Conservation (phyloP, 1,140 invertebrate genomes). For the Bombus balteatus region DNA sequence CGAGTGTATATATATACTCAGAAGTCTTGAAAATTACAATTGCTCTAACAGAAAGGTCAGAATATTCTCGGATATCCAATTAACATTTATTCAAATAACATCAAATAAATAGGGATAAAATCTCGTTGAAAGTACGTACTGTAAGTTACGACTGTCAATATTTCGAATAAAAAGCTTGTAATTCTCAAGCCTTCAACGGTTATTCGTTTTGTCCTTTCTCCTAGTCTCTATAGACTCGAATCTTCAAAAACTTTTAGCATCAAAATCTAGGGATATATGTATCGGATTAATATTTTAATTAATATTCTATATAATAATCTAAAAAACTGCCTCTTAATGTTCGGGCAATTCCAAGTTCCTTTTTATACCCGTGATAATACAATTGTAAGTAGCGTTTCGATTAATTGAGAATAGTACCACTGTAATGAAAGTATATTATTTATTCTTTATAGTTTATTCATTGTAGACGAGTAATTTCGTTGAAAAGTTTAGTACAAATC, state of each 20-base stretch:
- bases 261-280: constrained; percentile 14
- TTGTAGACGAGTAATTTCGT: constrained; percentile 41
- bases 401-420: constrained; percentile 30
- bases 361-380: constrained; percentile 59
- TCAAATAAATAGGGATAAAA: constrained; percentile 53
- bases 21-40: constrained; percentile 71
- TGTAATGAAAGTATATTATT: constrained; percentile 41
- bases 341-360: constrained; percentile 50
- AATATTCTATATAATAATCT: constrained; percentile 26
- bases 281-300: constrained; percentile 37
- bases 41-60: constrained; percentile 29
- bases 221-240: constrained; percentile 33
- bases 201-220: constrained; percentile 56
- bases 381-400: constrained; percentile 49
- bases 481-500: constrained; percentile 30
- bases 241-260: constrained; percentile 40
- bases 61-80: constrained; percentile 32
- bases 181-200: constrained; percentile 73
- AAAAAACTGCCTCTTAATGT: constrained; percentile 45
- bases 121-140: constrained; percentile 74
- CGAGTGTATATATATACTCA: constrained; percentile 21
- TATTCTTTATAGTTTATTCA: constrained; percentile 39
- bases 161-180: constrained; percentile 73
- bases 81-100: constrained; percentile 20
- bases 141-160: constrained; percentile 74